Evolutionary conservation across 1,140 invertebrate genomes (phyloP), one percentile per base, ranked within the genome.

Genomic region (Acromyrmex charruanus): DNA sequence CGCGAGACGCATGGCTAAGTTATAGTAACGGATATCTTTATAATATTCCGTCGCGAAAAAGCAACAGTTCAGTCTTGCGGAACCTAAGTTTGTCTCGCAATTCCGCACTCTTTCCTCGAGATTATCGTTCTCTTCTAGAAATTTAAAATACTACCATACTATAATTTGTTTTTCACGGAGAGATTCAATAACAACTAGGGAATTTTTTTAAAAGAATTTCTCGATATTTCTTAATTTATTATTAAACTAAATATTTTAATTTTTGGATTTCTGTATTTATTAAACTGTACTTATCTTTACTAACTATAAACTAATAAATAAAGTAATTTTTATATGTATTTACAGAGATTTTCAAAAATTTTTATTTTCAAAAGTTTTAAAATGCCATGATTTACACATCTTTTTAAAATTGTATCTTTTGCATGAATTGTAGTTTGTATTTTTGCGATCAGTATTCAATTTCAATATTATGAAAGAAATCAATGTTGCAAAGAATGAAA

Each of bases 1-100:
- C 49, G 69, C 81, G 58, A 75, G 28, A 61, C 21, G 79, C 12
- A 59, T 16, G 79, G 12, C 44, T 79, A 69, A 81, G 51, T 49
- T 82, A 74, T 61, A 74, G 7, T 49, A n/a, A 9, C 39, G 80
- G 25, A 51, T 75, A 63, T 58, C 28, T 82, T 82, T 82, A 21
- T 74, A 82, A 82, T 39, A 16, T 58, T 18, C 28, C 5, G 5
- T 25, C 68, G 53, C 58, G 68, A 74, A 61, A 49, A 28, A 44
- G 18, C 12, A 25, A 35, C 28, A 35, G 21, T 14, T 21, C 51
- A 31, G 25, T 59, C 68, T 61, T 25, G 7, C 69, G 58, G 9
- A 14, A 61, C 69, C 21, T 5, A 31, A 51, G 6, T 21, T 81
- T 3, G 31, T 58, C 49, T 77, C 3, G 7, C 28, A 14, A 28